These are phyloP conservation scores for Saturnia pavonia DNA, from an alignment of 2,888 invertebrate genomes.

Conservation along the genomic window DNA sequence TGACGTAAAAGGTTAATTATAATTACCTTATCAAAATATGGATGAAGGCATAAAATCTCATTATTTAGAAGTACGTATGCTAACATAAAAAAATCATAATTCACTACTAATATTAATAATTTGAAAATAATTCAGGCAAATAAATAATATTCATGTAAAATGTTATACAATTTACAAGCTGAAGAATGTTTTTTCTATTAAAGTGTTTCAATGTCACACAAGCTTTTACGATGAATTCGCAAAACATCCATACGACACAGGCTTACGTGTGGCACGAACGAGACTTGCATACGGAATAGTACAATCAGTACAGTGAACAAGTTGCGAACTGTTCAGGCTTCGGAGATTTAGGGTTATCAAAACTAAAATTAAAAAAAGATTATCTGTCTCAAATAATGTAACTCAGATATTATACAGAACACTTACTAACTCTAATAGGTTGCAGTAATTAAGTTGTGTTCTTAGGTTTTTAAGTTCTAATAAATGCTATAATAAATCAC, in stretches of 20 bases:
- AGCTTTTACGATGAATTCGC: slow-evolving; percentile 31
- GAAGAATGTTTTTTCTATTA: not conserved
- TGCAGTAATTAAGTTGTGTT: too few relatives aligned
- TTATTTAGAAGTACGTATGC: too few relatives aligned
- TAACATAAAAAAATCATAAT: too few relatives aligned
- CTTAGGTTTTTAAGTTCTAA: too few relatives aligned
- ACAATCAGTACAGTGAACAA: slow-evolving; percentile 25
- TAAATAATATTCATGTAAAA: not conserved
- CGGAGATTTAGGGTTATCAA: slow-evolving; percentile 11
- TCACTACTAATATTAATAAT: too few relatives aligned
- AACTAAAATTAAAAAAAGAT: not conserved
- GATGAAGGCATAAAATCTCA: too few relatives aligned
- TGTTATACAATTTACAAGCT: not conserved
- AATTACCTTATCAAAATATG: too few relatives aligned
- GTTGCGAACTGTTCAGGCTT: slow-evolving; percentile 22
- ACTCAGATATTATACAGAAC: not conserved
- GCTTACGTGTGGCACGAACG: slow-evolving; percentile 42
- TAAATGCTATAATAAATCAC: too few relatives aligned
- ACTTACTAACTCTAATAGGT: too few relatives aligned
- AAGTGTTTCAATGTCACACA: slow-evolving; percentile 6
- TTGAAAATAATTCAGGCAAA: too few relatives aligned
- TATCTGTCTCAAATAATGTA: too few relatives aligned
- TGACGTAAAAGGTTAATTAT: not conserved
- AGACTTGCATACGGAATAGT: slow-evolving; percentile 37
- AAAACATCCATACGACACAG: slow-evolving; percentile 42